A percentile compares a stretch with the other conserved stretches of the same genome.
Evolutionary conservation across 2,888 invertebrate genomes (phyloP).

Genomic region (Mesopsocus fuscifrons): DNA sequence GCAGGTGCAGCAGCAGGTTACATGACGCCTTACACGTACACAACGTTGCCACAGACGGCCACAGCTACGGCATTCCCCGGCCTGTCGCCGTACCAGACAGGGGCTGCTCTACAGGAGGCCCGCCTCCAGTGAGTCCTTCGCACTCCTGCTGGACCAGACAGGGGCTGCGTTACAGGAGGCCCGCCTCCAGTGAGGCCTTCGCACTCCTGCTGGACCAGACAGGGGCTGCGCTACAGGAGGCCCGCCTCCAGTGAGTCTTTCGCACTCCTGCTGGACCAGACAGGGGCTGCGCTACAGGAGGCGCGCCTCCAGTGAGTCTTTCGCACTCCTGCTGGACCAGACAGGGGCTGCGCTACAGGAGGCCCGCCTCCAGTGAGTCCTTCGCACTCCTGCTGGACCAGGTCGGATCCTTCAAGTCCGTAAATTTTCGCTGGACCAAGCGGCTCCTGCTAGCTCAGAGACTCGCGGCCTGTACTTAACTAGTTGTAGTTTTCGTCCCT

Average conservation of each 20-base stretch:
- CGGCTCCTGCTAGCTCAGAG: slow-evolving; percentile 47
- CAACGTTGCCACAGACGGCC: slow-evolving; percentile 42
- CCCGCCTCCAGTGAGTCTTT: slow-evolving; percentile 50
- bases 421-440: slow-evolving; percentile 38
- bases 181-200: slow-evolving; percentile 42
- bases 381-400: neutral
- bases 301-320: slow-evolving; percentile 41
- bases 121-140: slow-evolving; percentile 50
- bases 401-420: slow-evolving; percentile 34
- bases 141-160: neutral
- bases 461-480: slow-evolving; percentile 62
- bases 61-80: slow-evolving; percentile 44
- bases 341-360: slow-evolving; percentile 50
- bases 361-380: slow-evolving; percentile 50
- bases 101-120: slow-evolving; percentile 51
- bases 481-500: too few relatives aligned
- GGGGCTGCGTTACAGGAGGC: slow-evolving; percentile 25
- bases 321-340: slow-evolving; percentile 37
- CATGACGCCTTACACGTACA: slow-evolving; percentile 53
- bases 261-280: neutral
- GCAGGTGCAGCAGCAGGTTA: slow-evolving; percentile 49
- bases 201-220: slow-evolving; percentile 37
- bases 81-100: slow-evolving; percentile 36
- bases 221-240: slow-evolving; percentile 51
- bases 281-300: slow-evolving; percentile 23